Evolutionary conservation across 2,113 vertebrate species (phyloP), one percentile per base, ranked within the genome.

Genomic region (Dipodomys merriami): DNA sequence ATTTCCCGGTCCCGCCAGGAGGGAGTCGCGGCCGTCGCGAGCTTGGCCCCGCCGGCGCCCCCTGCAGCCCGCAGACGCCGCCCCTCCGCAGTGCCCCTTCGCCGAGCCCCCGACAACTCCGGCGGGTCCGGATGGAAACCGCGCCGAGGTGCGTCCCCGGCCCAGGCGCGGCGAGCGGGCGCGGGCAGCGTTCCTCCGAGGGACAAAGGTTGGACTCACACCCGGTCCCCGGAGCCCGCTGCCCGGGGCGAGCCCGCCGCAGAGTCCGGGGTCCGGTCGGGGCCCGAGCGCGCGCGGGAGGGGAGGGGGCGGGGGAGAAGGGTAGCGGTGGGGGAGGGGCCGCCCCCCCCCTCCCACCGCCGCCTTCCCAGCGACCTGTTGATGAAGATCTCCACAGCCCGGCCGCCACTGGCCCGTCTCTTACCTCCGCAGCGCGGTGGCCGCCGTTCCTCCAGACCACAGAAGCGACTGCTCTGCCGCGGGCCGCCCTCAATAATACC

Each of bases 121-220:
- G 78, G 65, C 84, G 12, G 3, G 71, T 1, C 27, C 1, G 35
- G 39, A 67, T 1, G 67, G 4, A 67, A 60, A 29, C 73, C 35
- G 83, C 60, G 88, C 94, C 86, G 13, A 62, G 92, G 90, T 30
- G 90, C 49, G 64, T 90, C 73, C 89, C 62, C 5, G 12, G n/a
- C 35, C 68, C 19, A 23, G 20, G 57, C 30, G n/a, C 64, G 82
- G 81, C 33, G 74, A 49, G 60, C 46, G 44, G 81, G 46, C 68
- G 44, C 62, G 0, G 25, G 44, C 77, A 83, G 92, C 87, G 73
- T 15, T 49, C 49, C 91, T 74, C 73, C 5, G 15, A 53, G 90
- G 96, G 93, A 97, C 97, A 97, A 96, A 97, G 96, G 93, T 90
- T 83, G 88, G 67, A 79, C 88, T 49, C 53, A 39, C 33, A 60